Percentiles rank a stretch among this genome's conserved stretches.
Evolutionary conservation across 2,113 vertebrate species (phyloP).

Genomic region (Geothlypis trichas): DNA sequence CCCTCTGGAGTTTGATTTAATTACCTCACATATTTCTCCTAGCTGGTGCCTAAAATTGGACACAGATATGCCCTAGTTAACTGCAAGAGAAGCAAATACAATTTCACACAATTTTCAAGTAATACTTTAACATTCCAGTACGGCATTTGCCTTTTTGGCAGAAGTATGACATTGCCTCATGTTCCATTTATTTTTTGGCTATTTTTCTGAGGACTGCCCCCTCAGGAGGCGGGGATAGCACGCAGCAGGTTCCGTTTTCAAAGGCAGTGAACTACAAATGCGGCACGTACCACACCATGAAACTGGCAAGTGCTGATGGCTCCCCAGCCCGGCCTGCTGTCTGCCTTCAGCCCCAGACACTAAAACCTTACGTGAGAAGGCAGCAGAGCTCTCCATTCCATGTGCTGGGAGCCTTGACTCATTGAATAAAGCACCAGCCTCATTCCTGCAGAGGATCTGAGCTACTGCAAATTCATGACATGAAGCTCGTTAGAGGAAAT

Average conservation of each 20-base stretch:
- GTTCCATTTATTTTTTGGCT: not conserved
- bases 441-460: not conserved
- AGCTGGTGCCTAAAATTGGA: not conserved
- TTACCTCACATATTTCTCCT: not conserved
- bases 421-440: not conserved
- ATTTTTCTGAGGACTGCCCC: not conserved
- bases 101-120: not conserved
- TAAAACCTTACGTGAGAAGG: not conserved
- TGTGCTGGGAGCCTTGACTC: not conserved
- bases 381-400: accelerated
- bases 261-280: not conserved
- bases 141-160: not conserved
- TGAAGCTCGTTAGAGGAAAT: not conserved
- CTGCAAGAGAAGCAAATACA: not conserved
- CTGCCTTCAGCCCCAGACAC: not conserved
- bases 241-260: not conserved
- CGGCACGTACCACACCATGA: not conserved
- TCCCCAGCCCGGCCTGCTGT: not conserved
- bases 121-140: not conserved
- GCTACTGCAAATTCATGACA: not conserved
- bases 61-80: not conserved
- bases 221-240: not conserved
- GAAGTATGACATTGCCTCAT: not conserved
- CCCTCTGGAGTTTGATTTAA: not conserved
- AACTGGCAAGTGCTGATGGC: not conserved